These are phyloP conservation scores for Riparia riparia DNA, from an alignment of 2,113 vertebrate species.

Conservation along the genomic window DNA sequence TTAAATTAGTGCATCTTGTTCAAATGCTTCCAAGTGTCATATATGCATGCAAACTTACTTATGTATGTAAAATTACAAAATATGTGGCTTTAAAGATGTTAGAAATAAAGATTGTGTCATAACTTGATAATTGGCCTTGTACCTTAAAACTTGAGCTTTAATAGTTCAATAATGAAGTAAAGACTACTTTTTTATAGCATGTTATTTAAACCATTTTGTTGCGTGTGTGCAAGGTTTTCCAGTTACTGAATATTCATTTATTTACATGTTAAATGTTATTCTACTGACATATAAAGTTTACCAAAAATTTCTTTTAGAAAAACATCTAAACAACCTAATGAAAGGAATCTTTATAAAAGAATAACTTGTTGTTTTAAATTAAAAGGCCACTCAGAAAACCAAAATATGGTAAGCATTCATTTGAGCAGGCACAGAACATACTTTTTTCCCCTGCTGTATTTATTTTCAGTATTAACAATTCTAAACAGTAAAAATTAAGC, in stretches of 20 bases:
- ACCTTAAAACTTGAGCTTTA: not conserved
- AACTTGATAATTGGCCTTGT: constrained; percentile 16
- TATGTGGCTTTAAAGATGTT: constrained; percentile 26
- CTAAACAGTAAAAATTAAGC: not conserved
- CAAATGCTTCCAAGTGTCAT: not conserved
- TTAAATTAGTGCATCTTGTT: constrained; percentile 35
- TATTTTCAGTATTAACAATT: constrained; percentile 1
- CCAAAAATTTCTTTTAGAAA: not conserved
- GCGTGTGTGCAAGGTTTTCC: not conserved
- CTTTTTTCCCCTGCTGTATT: not conserved
- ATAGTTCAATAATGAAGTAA: constrained; percentile 47
- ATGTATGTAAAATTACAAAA: constrained; percentile 37
- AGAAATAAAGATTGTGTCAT: not conserved
- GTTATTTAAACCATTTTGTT: constrained; percentile 26
- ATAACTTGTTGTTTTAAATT: not conserved
- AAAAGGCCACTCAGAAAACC: not conserved
- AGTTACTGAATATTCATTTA: constrained; percentile 22
- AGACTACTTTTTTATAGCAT: constrained; percentile 24
- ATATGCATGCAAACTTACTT: constrained; percentile 5
- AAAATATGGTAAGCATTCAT: not conserved
- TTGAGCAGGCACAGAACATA: not conserved
- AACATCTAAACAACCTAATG: not conserved
- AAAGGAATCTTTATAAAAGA: not conserved
- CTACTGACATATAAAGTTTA: not conserved
- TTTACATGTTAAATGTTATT: constrained; percentile 53